Conservation (phyloP, 1,140 invertebrate genomes). For the Pectinophora gossypiella region DNA sequence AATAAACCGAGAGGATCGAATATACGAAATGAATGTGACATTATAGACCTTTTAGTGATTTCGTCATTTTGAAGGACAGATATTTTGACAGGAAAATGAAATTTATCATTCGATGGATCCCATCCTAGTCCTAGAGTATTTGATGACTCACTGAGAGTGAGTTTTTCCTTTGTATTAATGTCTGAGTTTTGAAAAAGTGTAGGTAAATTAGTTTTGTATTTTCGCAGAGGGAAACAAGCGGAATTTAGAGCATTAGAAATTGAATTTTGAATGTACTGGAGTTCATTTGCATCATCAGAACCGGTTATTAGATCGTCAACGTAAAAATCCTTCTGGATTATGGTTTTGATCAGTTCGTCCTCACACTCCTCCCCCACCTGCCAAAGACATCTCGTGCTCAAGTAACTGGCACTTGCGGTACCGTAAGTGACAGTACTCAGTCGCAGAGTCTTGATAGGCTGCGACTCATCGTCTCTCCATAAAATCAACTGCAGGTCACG, state of each 20-base stretch:
- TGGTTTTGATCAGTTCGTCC: conserved; percentile 17
- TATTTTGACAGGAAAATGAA: conserved; percentile 9
- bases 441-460: conserved; percentile 15
- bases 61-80: not conserved
- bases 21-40: conserved; percentile 24
- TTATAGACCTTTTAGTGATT: conserved; percentile 21
- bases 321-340: conserved; percentile 46
- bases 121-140: conserved; percentile 7
- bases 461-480: conserved; percentile 24
- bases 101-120: conserved; percentile 4
- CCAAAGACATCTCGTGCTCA: conserved; percentile 26
- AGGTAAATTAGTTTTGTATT: conserved; percentile 7
- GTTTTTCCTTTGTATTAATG: conserved; percentile 5
- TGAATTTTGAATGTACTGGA: conserved; percentile 4
- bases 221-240: not conserved
- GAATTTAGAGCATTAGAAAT: conserved; percentile 2
- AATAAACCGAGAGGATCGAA: conserved; percentile 64
- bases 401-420: conserved; percentile 24
- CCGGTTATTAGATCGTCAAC: conserved; percentile 56
- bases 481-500: conserved; percentile 32
- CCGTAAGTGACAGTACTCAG: conserved; percentile 20
- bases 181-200: conserved; percentile 13
- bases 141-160: conserved; percentile 14
- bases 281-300: conserved; percentile 9
- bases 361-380: conserved; percentile 22